These are phyloP conservation scores for Eclectus roratus DNA, from an alignment of 2,113 vertebrate species.

Conservation along the genomic window DNA sequence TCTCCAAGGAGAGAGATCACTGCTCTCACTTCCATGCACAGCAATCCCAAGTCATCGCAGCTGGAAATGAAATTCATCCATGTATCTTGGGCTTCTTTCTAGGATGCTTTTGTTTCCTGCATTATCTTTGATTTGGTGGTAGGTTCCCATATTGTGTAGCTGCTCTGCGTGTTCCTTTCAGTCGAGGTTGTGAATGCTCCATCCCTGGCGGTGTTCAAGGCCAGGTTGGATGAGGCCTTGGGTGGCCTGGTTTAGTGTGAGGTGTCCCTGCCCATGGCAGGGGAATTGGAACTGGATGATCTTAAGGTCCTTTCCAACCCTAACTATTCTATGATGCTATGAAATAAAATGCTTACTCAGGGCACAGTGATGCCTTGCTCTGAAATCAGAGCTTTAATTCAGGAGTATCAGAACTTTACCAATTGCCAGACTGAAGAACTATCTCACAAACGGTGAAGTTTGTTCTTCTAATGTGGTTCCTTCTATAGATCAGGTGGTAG, in stretches of 20 bases:
- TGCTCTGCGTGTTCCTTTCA: neutral
- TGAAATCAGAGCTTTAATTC: neutral
- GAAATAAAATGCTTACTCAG: neutral
- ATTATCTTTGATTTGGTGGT: neutral
- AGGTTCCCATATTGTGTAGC: neutral
- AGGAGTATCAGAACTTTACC: neutral
- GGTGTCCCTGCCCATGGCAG: too few relatives aligned
- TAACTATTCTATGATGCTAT: too few relatives aligned
- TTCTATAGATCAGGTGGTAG: neutral
- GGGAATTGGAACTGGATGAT: too few relatives aligned
- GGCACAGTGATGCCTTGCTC: neutral
- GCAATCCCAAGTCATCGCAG: neutral
- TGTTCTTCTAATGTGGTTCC: neutral
- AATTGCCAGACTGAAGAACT: neutral
- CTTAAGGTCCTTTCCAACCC: too few relatives aligned
- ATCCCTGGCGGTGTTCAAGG: too few relatives aligned
- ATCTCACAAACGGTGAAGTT: neutral
- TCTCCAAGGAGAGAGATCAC: neutral
- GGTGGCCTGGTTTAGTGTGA: too few relatives aligned
- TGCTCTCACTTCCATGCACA: neutral
- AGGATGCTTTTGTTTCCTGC: neutral
- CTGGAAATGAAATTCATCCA: neutral
- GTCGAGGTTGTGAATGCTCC: neutral
- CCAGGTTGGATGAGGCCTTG: too few relatives aligned
- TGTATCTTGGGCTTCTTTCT: neutral